Conservation (phyloP, 2,797 vertebrate genomes). For the Rhabdophis nuchalis region DNA sequence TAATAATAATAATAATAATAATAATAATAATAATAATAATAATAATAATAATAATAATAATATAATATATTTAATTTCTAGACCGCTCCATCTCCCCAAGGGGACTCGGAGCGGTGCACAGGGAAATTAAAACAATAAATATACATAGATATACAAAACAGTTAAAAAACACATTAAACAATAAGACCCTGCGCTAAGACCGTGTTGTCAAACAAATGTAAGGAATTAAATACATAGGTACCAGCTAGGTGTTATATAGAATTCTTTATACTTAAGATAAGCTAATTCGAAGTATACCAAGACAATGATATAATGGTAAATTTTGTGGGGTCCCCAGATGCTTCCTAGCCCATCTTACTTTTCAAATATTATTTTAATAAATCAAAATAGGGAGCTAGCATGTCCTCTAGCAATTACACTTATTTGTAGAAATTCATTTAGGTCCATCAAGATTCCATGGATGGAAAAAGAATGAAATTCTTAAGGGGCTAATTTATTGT, state of each 20-base stretch:
- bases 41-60: no score
- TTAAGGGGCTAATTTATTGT: background rate
- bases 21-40: no score
- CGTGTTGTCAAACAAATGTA: background rate
- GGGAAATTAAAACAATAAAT: no score
- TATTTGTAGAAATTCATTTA: background rate
- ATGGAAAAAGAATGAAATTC: background rate
- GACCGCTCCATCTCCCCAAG: no score
- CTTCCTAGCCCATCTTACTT: background rate
- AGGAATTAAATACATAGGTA: background rate
- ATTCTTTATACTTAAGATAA: background rate
- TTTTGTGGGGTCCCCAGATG: background rate
- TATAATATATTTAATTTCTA: no score
- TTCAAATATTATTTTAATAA: background rate
- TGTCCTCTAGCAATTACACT: background rate
- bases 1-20: no score
- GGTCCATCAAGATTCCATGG: background rate
- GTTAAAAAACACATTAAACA: no score
- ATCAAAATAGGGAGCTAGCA: background rate
- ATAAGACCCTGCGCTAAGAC: no score
- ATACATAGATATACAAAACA: no score
- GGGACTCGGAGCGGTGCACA: no score
- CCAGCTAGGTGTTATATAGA: background rate
- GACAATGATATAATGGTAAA: background rate
- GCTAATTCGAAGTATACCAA: background rate